phyloP scores from a whole-genome alignment of 2,797 vertebrate genomes.

The Aphelocoma californica region DNA sequence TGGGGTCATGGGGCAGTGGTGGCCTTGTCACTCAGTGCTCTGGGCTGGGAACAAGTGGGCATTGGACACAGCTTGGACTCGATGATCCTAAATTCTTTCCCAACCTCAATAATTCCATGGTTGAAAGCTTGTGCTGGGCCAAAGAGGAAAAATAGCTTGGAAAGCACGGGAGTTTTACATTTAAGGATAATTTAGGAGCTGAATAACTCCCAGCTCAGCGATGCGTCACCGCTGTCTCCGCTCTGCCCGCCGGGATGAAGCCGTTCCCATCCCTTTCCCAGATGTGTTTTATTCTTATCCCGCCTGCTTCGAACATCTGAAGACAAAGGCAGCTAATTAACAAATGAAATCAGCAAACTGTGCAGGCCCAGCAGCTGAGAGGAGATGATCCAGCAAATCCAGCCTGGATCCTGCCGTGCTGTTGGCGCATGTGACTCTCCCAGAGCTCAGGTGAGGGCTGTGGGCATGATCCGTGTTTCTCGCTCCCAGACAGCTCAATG shows the following conservation, averaged over 20 bases:
- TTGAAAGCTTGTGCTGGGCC: neutral
- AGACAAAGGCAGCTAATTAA: slow-evolving; percentile 50
- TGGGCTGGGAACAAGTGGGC: accelerated
- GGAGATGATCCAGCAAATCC: neutral
- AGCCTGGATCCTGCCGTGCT: neutral
- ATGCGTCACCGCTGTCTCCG: neutral
- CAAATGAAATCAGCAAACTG: neutral
- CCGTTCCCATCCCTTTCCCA: neutral
- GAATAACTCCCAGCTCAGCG: neutral
- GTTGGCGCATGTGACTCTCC: accelerated
- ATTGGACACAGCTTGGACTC: accelerated
- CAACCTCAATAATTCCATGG: accelerated
- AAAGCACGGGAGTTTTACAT: neutral
- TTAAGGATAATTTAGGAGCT: neutral
- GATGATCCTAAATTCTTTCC: neutral
- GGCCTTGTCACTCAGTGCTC: neutral
- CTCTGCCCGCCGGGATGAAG: neutral
- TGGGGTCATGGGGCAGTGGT: neutral
- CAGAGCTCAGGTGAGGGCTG: neutral
- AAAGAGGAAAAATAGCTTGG: neutral
- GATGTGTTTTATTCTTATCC: slow-evolving; percentile 22
- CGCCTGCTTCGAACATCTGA: neutral
- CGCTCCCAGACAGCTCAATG: accelerated
- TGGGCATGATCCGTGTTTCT: accelerated
- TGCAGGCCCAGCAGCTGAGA: slow-evolving; percentile 1